These are phyloP conservation scores for Cryptus viduatorius DNA, from an alignment of 2,888 invertebrate genomes.

Conservation along the genomic window DNA sequence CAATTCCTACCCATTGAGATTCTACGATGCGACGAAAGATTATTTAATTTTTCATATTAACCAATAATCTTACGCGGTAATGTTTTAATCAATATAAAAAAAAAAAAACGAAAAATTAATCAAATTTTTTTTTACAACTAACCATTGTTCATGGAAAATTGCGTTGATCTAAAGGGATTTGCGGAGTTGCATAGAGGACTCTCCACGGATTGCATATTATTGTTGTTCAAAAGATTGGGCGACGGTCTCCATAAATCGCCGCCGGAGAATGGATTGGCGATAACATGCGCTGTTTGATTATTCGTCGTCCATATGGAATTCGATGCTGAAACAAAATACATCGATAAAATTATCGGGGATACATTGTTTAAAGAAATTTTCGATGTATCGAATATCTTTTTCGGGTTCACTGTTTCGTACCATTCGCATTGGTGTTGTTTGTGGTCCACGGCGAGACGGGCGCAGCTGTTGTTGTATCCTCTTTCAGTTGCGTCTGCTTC, in stretches of 20 bases:
- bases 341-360: neutral
- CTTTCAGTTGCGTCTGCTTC: slow-evolving; percentile 84
- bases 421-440: slow-evolving; percentile 71
- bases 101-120: too few relatives aligned
- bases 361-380: neutral
- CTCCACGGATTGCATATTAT: slow-evolving; percentile 80
- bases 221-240: slow-evolving; percentile 76
- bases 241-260: slow-evolving; percentile 82
- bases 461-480: slow-evolving; percentile 75
- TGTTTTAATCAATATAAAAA: neutral
- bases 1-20: slow-evolving; percentile 81
- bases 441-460: slow-evolving; percentile 79
- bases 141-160: slow-evolving; percentile 81
- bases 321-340: slow-evolving; percentile 72
- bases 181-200: slow-evolving; percentile 79
- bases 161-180: slow-evolving; percentile 82
- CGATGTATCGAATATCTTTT: slow-evolving; percentile 6
- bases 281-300: slow-evolving; percentile 79
- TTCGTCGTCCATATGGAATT: slow-evolving; percentile 79
- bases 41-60: slow-evolving; percentile 22
- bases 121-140: slow-evolving; percentile 54
- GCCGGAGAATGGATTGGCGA: slow-evolving; percentile 82
- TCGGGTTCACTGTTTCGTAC: slow-evolving; percentile 42
- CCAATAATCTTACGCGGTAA: neutral
- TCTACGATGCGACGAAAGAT: slow-evolving; percentile 74